Base-by-base conservation (phyloP, 2,113 vertebrate genomes). In the Actinemys pallida region DNA sequence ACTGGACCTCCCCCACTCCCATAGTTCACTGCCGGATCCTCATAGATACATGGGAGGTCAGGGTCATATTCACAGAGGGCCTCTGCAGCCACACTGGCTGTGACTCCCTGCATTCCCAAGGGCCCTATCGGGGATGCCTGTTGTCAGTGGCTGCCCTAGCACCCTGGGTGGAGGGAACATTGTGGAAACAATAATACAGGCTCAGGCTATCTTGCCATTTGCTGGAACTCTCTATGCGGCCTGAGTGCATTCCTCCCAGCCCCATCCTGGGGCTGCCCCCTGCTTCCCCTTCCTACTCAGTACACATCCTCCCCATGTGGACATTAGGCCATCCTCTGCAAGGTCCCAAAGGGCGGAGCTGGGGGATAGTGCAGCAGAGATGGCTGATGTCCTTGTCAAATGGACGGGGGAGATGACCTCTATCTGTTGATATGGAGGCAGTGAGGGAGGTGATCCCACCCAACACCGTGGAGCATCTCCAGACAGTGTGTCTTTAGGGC, bases 101-200 rank as follows among this genome's bases (percentile, higher is more conserved):
- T 42, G 39, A 75, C 5, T 42, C 22, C n/a, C 39, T 42, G 19
- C n/a, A 42, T 42, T 42, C 20, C 39, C 39, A 42, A 42, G 10
- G n/a, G 5, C n/a, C 39, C 14, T 10, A 20, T 39, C 3, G 22
- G 22, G n/a, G 22, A 75, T 0, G 8, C 19, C 20, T 22, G 22
- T 45, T 45, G 39, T 11, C 42, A 25, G 42, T 76, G n/a, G 42
- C 72, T 76, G 72, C 22, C 22, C 24, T 39, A 45, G n/a, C 72
- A 76, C 24, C 22, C 72, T 45, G 10, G 12, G 5, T 42, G n/a
- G 11, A 42, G 10, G 9, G 22, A 45, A 12, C 12, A 25, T 76
- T 76, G 39, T 76, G 22, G 42, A 25, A 76, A 76, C 11, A 3
- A 27, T 75, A 75, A 75, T 45, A 25, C 10, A 45, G 24, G 10